Evolutionary conservation across 2,888 invertebrate species (phyloP), one percentile per base, ranked within the genome.

Genomic region (Epicampocera succincta): DNA sequence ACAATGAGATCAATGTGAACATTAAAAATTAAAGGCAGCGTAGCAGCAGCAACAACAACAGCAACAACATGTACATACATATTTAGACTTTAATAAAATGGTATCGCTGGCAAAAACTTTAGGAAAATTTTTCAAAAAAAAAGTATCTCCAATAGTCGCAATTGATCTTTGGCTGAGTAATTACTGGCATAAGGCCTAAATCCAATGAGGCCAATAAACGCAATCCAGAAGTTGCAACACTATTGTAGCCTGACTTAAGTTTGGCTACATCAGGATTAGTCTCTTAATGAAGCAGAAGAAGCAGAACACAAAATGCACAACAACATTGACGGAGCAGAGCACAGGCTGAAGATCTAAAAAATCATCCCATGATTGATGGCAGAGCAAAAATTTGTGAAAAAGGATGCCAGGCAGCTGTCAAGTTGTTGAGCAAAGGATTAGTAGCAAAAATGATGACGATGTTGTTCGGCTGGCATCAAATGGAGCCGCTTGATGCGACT

Each of bases 401-500:
- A 89, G 89, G 89, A 88, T 88, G 88, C 88, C 85, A 87, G 85
- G 85, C 89, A 88, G 87, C 90, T 89, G 89, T 89, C 89, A 90
- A 89, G 89, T 87, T 87, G 86, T 88, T 87, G 89, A 87, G 87
- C 86, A 89, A 89, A 89, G 89, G 89, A 90, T 89, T 89, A 89
- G 88, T 87, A 83, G 84, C 56, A 56, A 78, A 77, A 78, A 72
- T 78, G 68, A 78, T 82, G 84, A 84, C 80, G 84, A 63, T 66
- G 84, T 83, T 85, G 86, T 54, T 44, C 61, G 76, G 48, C 72
- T 46, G 52, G 75, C 82, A 87, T 89, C 90, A 89, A 89, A 89
- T 89, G 86, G 83, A 86, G 88, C 90, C 89, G 90, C 88, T 85
- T 75, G 29, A 60, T 71, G 21, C n/a, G n/a, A n/a, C n/a, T n/a